phyloP scores from a whole-genome alignment of 2,888 invertebrate species.

The Macrosoma leucophasiata region DNA sequence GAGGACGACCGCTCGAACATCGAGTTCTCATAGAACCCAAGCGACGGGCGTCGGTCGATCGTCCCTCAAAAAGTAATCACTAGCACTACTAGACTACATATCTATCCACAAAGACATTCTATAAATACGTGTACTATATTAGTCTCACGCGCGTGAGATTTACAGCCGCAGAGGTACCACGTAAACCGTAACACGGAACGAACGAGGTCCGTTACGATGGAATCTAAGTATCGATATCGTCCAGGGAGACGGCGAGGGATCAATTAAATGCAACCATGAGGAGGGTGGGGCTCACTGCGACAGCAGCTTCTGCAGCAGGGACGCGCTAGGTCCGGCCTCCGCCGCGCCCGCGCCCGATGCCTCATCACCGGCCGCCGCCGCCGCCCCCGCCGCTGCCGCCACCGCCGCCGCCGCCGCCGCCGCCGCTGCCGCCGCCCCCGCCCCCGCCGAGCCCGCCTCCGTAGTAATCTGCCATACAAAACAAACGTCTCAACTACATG shows the following conservation, averaged over 20 bases:
- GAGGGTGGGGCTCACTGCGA: slow-evolving; percentile 78
- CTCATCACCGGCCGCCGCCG: slow-evolving; percentile 20
- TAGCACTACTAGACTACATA: slow-evolving; percentile 59
- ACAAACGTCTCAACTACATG: too few relatives aligned
- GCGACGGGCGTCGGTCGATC: slow-evolving; percentile 30
- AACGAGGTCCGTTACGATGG: slow-evolving; percentile 17
- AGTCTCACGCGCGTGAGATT: slow-evolving; percentile 55
- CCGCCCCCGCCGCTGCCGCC: slow-evolving; percentile 29
- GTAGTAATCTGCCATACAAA: slow-evolving; percentile 67
- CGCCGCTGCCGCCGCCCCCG: slow-evolving; percentile 36
- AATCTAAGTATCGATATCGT: too few relatives aligned
- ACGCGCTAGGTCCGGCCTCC: slow-evolving; percentile 76
- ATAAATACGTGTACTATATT: slow-evolving; percentile 62
- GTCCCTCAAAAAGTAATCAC: slow-evolving; percentile 59
- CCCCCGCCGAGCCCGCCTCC: slow-evolving; percentile 67
- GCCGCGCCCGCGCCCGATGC: slow-evolving; percentile 25
- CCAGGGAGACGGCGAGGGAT: slow-evolving; percentile 35
- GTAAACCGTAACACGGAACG: slow-evolving; percentile 51
- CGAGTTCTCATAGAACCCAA: slow-evolving; percentile 49
- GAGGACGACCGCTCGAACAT: slow-evolving; percentile 17
- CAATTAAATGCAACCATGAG: slow-evolving; percentile 57
- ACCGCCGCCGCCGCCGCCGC: slow-evolving; percentile 32
- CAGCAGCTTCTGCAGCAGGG: slow-evolving; percentile 89
- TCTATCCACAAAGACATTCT: slow-evolving; percentile 39
- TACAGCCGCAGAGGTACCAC: slow-evolving; percentile 69